Evolutionary conservation across 2,888 invertebrate genomes (phyloP), one percentile per base, ranked within the genome.

Genomic region (Diplazon laetatorius): DNA sequence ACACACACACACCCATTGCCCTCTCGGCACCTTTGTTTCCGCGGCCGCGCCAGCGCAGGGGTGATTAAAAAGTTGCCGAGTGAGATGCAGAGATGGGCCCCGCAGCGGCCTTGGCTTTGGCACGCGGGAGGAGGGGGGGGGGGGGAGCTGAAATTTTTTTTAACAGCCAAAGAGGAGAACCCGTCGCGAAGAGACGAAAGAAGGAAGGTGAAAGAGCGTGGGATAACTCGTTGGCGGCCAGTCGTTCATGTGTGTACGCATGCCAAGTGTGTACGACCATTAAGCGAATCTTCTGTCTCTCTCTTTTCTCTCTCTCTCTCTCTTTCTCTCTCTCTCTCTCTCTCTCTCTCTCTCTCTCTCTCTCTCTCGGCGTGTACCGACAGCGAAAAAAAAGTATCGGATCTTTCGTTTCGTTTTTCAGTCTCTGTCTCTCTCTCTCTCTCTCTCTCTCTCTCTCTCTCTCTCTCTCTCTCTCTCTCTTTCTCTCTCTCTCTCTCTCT

Each of bases 41-140:
- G 30, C 30, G 4, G 30, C 30, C 2, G 30, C 30, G 6, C 30
- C 30, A 30, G 30, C 30, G 74, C 81, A 77, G 81, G 82, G 85
- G 87, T 88, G 87, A 88, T 88, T 88, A 88, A 88, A 87, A 88
- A 88, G 85, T 87, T 86, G 86, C 84, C 82, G 85, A 84, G 85
- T 72, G 79, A 68, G 76, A 72, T 68, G 48, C 68, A 57, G 55
- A 20, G 52, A 30, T n/a, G n/a, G n/a, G n/a, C n/a, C 48, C 76
- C 55, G 57, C 44, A 59, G 50, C 65, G 42, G 65, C n/a, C 22
- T n/a, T n/a, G n/a, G n/a, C n/a, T n/a, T n/a, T n/a, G n/a, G n/a
- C n/a, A n/a, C n/a, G n/a, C n/a, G 50, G 66, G 52, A 50, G 68
- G 57, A 57, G 60, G 60, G 70, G 30, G 63, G 18, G 55, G 35